Base-by-base conservation (phyloP, 1,140 invertebrate species). In the Drosophila serrata region DNA sequence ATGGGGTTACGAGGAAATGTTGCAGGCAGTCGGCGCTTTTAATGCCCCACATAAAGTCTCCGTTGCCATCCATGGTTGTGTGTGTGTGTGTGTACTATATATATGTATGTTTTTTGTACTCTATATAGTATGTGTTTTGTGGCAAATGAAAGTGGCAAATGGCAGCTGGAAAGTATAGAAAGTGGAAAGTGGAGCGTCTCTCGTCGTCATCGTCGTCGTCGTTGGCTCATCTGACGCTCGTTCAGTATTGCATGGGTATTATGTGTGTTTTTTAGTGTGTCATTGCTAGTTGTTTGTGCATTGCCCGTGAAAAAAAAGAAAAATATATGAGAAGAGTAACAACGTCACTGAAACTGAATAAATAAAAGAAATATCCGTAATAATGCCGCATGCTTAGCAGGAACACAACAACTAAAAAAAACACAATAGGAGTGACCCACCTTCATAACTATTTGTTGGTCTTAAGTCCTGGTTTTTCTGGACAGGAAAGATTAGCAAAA, bases 1-100 rank as follows among this genome's bases (percentile, higher is more conserved):
- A 79, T 79, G 75, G 75, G 75, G 75, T 78, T 78, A 79, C 65
- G 58, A 78, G 61, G 22, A 76, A 76, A 67, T 75, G 73, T 51
- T 65, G 56, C 75, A 59, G 75, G 53, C 62, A 77, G 74, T 75
- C 75, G 74, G 29, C 75, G 51, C 75, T 78, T 76, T 76, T 76
- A 79, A 79, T 79, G 75, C 64, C 75, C 57, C 65, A 79, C 75
- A 79, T 70, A 78, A 62, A 53, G 75, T 68, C 65, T 15, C 46
- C 64, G 35, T 48, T 9, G 11, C 33, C 33, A 12, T 33, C 33
- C 11, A 9, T 33, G 33, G 24, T 3, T 33, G 33, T 9, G 11
- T 12, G 7, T 29, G 7, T 6, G 8, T 33, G 31, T 27, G 53
- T 33, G 45, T 33, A 11, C 40, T 15, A 19, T 33, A 27, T 27